Percentiles rank a stretch among this genome's conserved stretches.
phyloP scores from a whole-genome alignment of 2,888 invertebrate genomes.

The Drosophila falleni region DNA sequence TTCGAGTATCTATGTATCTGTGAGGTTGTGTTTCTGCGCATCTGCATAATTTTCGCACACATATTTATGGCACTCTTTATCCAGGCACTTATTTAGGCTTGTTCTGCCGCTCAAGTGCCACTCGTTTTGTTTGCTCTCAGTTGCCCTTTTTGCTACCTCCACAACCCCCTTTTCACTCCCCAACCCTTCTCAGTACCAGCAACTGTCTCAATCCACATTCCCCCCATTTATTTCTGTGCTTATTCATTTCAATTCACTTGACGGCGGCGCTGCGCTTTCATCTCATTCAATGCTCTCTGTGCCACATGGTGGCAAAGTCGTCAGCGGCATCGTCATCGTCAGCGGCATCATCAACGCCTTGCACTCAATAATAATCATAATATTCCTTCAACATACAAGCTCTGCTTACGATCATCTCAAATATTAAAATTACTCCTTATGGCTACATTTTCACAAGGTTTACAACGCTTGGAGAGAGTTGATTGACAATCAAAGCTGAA shows the following conservation, averaged over 20 bases:
- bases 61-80: conserved; percentile 60
- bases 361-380: conserved; percentile 43
- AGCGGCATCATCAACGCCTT: conserved; percentile 42
- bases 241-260: conserved; percentile 70
- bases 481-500: conserved; percentile 18
- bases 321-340: conserved; percentile 35
- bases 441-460: conserved; percentile 12
- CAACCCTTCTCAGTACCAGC: neutral
- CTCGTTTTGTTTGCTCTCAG: conserved; percentile 68
- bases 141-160: conserved; percentile 55
- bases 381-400: conserved; percentile 17
- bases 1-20: conserved; percentile 13
- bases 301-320: conserved; percentile 62
- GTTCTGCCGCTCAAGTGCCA: conserved; percentile 68
- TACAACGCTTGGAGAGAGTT: conserved; percentile 9
- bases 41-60: conserved; percentile 74
- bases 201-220: conserved; percentile 11
- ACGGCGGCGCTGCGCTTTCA: conserved; percentile 70
- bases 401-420: conserved; percentile 21
- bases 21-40: conserved; percentile 28
- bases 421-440: conserved; percentile 23
- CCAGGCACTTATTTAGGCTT: conserved; percentile 73
- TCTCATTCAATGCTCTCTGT: conserved; percentile 49
- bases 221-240: conserved; percentile 48
- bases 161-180: neutral